These are phyloP conservation scores for Dasyornis broadbenti DNA, from an alignment of 2,113 vertebrate species.

Conservation along the genomic window DNA sequence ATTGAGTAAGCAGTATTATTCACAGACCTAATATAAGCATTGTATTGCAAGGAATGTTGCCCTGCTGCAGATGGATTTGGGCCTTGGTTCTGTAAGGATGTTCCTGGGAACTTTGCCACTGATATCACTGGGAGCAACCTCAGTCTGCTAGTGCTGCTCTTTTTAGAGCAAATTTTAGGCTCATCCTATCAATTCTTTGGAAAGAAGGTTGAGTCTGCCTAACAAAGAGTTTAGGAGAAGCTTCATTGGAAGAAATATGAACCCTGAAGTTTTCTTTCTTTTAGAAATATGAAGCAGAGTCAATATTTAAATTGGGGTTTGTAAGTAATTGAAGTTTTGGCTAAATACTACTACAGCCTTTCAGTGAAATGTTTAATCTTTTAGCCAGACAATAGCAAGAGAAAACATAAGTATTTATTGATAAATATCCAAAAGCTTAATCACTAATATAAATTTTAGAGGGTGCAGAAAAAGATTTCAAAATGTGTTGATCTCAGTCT, in stretches of 20 bases:
- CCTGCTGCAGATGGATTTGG: background rate
- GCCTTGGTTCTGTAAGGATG: background rate
- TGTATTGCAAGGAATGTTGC: background rate
- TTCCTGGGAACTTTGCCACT: background rate
- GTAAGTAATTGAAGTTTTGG: conserved; percentile 24
- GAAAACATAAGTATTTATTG: conserved; percentile 23
- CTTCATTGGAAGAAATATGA: background rate
- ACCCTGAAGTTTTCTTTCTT: too few relatives aligned
- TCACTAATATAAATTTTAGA: background rate
- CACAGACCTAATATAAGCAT: background rate
- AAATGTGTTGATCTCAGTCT: conserved; percentile 12
- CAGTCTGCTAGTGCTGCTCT: background rate
- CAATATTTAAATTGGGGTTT: background rate
- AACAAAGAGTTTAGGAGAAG: background rate
- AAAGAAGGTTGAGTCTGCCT: background rate
- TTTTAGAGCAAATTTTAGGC: background rate
- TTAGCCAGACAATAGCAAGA: background rate
- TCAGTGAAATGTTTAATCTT: conserved; percentile 2
- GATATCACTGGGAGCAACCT: background rate
- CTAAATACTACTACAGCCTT: background rate
- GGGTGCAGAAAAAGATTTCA: background rate
- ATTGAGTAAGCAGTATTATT: background rate
- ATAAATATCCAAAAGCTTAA: conserved; percentile 41
- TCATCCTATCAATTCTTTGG: background rate
- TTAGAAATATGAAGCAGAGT: background rate